Evolutionary conservation across 1,140 invertebrate genomes (phyloP).

Genomic region (Thaumetopoea pityocampa): DNA sequence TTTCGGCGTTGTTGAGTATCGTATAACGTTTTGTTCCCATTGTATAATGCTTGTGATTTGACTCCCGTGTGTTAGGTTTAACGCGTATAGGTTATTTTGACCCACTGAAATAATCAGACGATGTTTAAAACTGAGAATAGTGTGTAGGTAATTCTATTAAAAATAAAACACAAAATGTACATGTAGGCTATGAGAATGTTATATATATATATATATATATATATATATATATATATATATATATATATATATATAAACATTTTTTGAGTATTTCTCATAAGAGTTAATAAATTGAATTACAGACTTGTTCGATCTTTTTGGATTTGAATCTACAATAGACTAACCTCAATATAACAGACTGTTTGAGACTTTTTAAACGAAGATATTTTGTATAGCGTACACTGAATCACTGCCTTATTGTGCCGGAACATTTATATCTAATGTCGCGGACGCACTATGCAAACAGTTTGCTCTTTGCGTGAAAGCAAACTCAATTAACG

Average conservation of each 20-base stretch:
- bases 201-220: too few relatives aligned
- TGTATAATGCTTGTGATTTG: slow-evolving; percentile 45
- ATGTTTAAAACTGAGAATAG: slow-evolving; percentile 68
- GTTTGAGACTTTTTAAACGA: slow-evolving; percentile 65
- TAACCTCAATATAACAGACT: slow-evolving; percentile 74
- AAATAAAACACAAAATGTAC: slow-evolving; percentile 70
- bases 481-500: too few relatives aligned
- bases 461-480: too few relatives aligned
- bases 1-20: slow-evolving; percentile 65
- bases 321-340: slow-evolving; percentile 75
- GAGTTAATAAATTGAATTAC: slow-evolving; percentile 63
- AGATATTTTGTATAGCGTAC: slow-evolving; percentile 73
- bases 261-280: slow-evolving; percentile 68
- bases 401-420: slow-evolving; percentile 74
- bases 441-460: too few relatives aligned
- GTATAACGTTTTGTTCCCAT: slow-evolving; percentile 46
- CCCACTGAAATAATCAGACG: slow-evolving; percentile 64
- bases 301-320: slow-evolving; percentile 71
- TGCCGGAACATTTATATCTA: slow-evolving; percentile 59
- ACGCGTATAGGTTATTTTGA: slow-evolving; percentile 59
- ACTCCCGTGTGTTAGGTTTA: slow-evolving; percentile 36
- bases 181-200: slow-evolving; percentile 73
- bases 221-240: slow-evolving; percentile 22
- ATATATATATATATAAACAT: slow-evolving; percentile 27
- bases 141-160: slow-evolving; percentile 70